These are phyloP conservation scores for Apamea epomidion DNA, from an alignment of 2,888 invertebrate genomes.

Conservation along the genomic window DNA sequence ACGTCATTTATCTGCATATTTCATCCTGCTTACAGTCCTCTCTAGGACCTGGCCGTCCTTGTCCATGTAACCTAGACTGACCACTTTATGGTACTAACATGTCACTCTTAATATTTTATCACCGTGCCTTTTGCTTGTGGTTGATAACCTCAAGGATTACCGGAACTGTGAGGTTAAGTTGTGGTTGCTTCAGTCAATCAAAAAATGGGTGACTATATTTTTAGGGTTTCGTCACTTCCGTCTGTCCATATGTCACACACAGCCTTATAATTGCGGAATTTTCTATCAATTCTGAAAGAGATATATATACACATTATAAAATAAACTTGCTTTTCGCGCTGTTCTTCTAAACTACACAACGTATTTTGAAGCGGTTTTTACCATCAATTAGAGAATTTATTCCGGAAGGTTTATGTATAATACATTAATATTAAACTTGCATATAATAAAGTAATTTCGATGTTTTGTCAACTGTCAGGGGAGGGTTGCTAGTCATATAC, in stretches of 20 bases:
- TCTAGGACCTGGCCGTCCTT: conserved; percentile 2
- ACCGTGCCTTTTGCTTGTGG: not conserved
- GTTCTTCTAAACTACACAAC: too few species aligned
- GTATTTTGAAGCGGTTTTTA: too few species aligned
- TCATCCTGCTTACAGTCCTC: not conserved
- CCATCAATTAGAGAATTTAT: too few species aligned
- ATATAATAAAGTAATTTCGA: too few species aligned
- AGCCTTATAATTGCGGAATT: not conserved
- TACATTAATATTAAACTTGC: too few species aligned
- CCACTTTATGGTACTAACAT: not conserved
- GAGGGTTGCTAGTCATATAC: too few species aligned
- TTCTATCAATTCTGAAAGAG: not conserved
- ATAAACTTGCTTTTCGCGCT: too few species aligned
- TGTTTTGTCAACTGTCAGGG: too few species aligned
- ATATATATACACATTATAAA: not conserved
- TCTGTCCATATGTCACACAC: not conserved
- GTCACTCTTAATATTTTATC: not conserved
- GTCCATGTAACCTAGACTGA: conserved; percentile 9
- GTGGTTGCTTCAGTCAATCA: conserved; percentile 8
- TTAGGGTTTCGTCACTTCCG: not conserved
- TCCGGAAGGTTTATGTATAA: too few species aligned
- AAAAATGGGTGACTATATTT: not conserved
- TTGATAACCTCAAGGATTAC: conserved; percentile 9
- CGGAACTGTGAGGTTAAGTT: conserved; percentile 10
- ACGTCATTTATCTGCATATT: conserved; percentile 3